Evolutionary conservation across 2,888 invertebrate genomes (phyloP), one percentile per base, ranked within the genome.

Genomic region (Lasius platythorax): DNA sequence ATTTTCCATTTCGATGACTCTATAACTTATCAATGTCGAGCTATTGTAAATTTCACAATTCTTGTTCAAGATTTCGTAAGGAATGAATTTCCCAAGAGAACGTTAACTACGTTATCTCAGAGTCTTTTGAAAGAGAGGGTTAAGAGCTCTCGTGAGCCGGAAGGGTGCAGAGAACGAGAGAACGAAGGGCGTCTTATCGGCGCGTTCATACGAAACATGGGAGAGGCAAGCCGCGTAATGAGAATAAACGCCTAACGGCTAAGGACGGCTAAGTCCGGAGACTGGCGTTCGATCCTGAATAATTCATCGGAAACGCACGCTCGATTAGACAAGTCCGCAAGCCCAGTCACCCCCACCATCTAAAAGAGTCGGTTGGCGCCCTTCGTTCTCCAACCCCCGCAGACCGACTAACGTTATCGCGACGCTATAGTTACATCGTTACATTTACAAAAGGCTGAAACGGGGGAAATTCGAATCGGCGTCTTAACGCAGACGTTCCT

Each of bases 271-370:
- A 85, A 53, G 83, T 84, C 87, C 90, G 86, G 86, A 89, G 91
- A 91, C 75, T 37, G 23, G 40, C 90, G 88, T 89, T 90, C 89
- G 91, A 93, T 92, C 91, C 85, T 94, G 94, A 94, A 94, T 94
- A 92, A 94, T 94, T 93, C 93, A 94, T 93, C 88, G 92, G 91
- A 87, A 92, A 93, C 89, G 91, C 91, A 93, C 93, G 93, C 93
- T 94, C 93, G 92, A 92, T 92, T 93, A 92, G 91, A 83, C 90
- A 87, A 85, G 82, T 81, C 86, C 84, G 79, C 83, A 85, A 87
- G 68, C 79, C 28, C 78, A 81, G 79, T 46, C 87, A 82, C 85
- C 87, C 87, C 78, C 5, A 74, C n/a, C 79, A 61, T 64, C 66
- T 63, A 84, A 72, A 79, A 83, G 40, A 70, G 56, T 68, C 43